phyloP scores from a whole-genome alignment of 1,140 invertebrate genomes.

The Drosophila arizonae region DNA sequence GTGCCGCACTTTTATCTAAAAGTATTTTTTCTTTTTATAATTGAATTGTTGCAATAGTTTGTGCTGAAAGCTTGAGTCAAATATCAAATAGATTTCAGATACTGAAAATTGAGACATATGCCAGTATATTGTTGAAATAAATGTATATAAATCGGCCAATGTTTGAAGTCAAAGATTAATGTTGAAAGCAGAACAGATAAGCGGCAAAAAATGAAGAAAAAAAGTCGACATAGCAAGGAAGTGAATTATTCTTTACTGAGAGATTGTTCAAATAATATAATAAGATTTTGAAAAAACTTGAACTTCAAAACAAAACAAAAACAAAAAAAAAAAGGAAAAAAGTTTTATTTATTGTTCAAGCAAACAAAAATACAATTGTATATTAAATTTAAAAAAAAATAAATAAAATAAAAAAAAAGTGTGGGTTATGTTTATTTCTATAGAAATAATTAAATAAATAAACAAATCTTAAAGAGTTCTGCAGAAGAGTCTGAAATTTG shows the following conservation, averaged over 20 bases:
- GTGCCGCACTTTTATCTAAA: conserved; percentile 63
- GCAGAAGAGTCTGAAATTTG: no score
- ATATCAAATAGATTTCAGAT: conserved; percentile 55
- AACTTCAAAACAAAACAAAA: background rate
- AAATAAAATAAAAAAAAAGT: no score
- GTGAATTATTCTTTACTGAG: conserved; percentile 42
- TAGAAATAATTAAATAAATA: no score
- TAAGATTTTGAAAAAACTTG: background rate
- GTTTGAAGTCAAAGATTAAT: conserved; percentile 54
- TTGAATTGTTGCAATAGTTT: conserved; percentile 64
- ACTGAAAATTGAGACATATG: conserved; percentile 48
- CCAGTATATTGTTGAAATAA: conserved; percentile 10
- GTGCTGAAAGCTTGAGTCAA: conserved; percentile 55
- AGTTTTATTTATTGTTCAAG: background rate
- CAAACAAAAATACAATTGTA: no score
- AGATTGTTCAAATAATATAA: background rate
- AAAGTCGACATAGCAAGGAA: conserved; percentile 46
- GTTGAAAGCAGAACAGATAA: conserved; percentile 56
- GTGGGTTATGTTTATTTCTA: no score
- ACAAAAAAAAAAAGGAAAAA: no score
- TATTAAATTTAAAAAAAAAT: no score
- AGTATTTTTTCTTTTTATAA: conserved; percentile 62
- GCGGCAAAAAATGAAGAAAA: background rate
- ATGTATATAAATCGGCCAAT: conserved; percentile 14
- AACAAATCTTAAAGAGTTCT: no score